phyloP scores from a whole-genome alignment of 2,888 invertebrate species.

The Sinhomidia bicolor region DNA sequence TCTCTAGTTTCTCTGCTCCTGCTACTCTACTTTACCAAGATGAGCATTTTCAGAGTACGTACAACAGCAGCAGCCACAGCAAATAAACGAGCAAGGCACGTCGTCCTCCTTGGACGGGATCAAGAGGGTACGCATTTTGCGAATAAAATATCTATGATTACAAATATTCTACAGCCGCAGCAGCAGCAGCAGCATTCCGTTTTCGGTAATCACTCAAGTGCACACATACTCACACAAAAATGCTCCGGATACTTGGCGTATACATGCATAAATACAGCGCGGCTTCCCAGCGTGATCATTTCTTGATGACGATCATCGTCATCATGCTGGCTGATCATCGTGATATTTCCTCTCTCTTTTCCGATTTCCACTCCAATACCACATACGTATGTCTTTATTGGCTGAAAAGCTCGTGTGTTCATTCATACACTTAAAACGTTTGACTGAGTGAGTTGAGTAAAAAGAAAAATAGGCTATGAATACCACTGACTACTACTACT shows the following conservation, averaged over 20 bases:
- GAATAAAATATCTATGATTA: not conserved
- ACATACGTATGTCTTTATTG: constrained; percentile 14
- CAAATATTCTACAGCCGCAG: too few relatives aligned
- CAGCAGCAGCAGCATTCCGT: not conserved
- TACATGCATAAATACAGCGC: not conserved
- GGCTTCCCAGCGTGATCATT: not conserved
- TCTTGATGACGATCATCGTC: not conserved
- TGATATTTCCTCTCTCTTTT: constrained; percentile 2
- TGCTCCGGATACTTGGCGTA: constrained; percentile 32
- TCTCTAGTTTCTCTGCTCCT: too few relatives aligned
- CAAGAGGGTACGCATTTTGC: not conserved
- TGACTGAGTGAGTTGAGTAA: not conserved
- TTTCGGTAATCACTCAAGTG: constrained; percentile 21
- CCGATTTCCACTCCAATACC: too few relatives aligned
- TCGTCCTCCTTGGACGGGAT: not conserved
- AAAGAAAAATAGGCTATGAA: not conserved
- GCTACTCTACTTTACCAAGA: too few relatives aligned
- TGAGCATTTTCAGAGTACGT: too few relatives aligned
- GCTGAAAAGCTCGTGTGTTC: not conserved
- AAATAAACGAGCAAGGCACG: too few relatives aligned
- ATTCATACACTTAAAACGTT: too few relatives aligned
- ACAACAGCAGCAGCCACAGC: too few relatives aligned
- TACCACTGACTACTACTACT: not conserved
- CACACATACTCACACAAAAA: not conserved
- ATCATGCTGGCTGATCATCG: not conserved